Percentiles rank a stretch among this genome's conserved stretches.
phyloP scores from a whole-genome alignment of 1,140 invertebrate species.

The Helicorthomorpha holstii region DNA sequence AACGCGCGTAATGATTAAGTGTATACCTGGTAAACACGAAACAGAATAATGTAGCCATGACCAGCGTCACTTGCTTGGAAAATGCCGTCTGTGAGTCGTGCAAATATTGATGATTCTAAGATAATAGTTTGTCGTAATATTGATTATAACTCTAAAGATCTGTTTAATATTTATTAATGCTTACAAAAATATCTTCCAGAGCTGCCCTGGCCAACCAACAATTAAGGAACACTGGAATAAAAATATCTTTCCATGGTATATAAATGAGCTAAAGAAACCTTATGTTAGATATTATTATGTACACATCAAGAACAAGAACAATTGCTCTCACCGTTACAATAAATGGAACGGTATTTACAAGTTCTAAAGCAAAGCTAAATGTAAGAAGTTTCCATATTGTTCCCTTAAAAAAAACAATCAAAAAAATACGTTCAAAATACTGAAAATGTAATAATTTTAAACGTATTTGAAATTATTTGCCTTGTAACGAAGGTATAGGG shows the following conservation, averaged over 20 bases:
- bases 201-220: conserved; percentile 95
- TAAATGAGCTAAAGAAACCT: conserved; percentile 53
- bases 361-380: conserved; percentile 84
- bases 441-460: background rate
- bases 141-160: too few relatives aligned
- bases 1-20: too few relatives aligned
- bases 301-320: too few relatives aligned
- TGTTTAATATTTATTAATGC: conserved; percentile 32
- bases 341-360: conserved; percentile 89
- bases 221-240: conserved; percentile 94
- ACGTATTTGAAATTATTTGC: conserved; percentile 32
- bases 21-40: conserved; percentile 89
- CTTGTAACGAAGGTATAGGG: conserved; percentile 94
- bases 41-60: conserved; percentile 85
- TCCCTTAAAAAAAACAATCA: conserved; percentile 46
- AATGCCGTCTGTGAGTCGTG: conserved; percentile 91
- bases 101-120: conserved; percentile 89
- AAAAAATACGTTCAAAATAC: background rate
- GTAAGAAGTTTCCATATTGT: conserved; percentile 91
- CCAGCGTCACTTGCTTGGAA: conserved; percentile 85
- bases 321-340: conserved; percentile 84
- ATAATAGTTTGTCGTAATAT: conserved; percentile 53
- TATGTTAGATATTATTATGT: conserved; percentile 2
- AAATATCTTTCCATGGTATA: conserved; percentile 69
- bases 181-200: conserved; percentile 96